Percentiles rank a stretch among this genome's conserved stretches.
phyloP scores from a whole-genome alignment of 2,888 invertebrate species.

The Fragum fragum region DNA sequence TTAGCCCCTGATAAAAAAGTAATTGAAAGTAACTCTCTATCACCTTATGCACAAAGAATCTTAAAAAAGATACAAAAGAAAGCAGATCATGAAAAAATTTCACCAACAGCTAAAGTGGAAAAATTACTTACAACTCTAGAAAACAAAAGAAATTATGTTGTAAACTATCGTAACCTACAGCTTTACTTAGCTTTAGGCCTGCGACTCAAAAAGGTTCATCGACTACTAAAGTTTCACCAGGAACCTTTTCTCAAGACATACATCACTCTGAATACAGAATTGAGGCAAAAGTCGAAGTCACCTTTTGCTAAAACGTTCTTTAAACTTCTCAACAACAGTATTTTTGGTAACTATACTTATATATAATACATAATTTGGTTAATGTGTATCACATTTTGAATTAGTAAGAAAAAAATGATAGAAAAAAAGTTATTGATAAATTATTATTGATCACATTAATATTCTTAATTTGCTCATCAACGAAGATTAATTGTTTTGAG shows the following conservation, averaged over 20 bases:
- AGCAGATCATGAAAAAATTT: constrained; percentile 16
- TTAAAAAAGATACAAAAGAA: constrained; percentile 11
- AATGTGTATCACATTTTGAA: too few relatives aligned
- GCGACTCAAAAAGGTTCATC: constrained; percentile 72
- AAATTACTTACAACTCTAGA: constrained; percentile 29
- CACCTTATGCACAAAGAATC: constrained; percentile 21
- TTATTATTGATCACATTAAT: too few relatives aligned
- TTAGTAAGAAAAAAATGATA: too few relatives aligned
- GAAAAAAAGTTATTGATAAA: too few relatives aligned
- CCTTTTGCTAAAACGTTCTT: neutral
- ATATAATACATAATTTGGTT: too few relatives aligned
- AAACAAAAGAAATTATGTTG: constrained; percentile 4
- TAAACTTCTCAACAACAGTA: constrained; percentile 2
- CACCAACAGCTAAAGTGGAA: constrained; percentile 1
- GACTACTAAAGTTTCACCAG: constrained; percentile 80
- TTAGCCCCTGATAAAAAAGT: constrained; percentile 30
- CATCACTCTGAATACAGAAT: constrained; percentile 64
- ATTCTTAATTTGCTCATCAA: too few relatives aligned
- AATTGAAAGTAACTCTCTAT: constrained; percentile 11
- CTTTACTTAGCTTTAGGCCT: constrained; percentile 74
- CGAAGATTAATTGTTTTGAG: too few relatives aligned
- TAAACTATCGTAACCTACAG: constrained; percentile 82
- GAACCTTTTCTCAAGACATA: constrained; percentile 81
- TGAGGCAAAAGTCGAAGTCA: neutral
- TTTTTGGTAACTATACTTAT: neutral